Base-by-base conservation (phyloP, 2,888 invertebrate genomes). In the Leptinotarsa haldemani region DNA sequence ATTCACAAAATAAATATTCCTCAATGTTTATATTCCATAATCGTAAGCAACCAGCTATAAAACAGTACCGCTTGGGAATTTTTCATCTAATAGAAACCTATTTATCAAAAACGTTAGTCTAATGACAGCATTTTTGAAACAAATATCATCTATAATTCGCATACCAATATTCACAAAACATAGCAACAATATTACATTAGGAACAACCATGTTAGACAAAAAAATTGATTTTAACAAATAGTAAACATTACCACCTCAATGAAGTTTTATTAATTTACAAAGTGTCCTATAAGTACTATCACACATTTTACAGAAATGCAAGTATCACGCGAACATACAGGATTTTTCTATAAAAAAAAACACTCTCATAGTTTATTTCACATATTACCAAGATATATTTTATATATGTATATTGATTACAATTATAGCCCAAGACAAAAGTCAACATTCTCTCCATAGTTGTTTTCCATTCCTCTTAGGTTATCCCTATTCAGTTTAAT, bases 301-400 rank as follows among this genome's bases (percentile, higher is more conserved):
- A 86, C 86, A 86, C 85, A 83, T 85, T 85, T 85, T 83, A 84
- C 80, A 82, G 82, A 85, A 86, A 86, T 85, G 85, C 85, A 85
- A 82, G 84, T 85, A 85, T 86, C 85, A 85, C 85, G 81, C 82
- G 80, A 81, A 84, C 83, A 82, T 80, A 81, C 77, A 80, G 69
- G 77, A 74, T 72, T 73, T 74, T 76, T 73, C 74, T 74, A 71
- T 70, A 68, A 73, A 72, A 61, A 61, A 61, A 50, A 50, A 56
- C 61, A n/a, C 61, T 61, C 40, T 61, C 61, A 61, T 40, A 61
- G 40, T 30, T 20, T 4, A 56, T 56, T 20, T 56, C 20, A 1
- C n/a, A 18, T 56, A 56, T 12, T 56, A 16, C 50, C 15, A n/a
- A 15, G 50, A 16, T 50, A 50, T 15, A 50, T 50, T 50, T 50